A percentile compares a stretch with the other conserved stretches of the same genome.
phyloP scores from a whole-genome alignment of 2,113 vertebrate species.

The Otis tarda region DNA sequence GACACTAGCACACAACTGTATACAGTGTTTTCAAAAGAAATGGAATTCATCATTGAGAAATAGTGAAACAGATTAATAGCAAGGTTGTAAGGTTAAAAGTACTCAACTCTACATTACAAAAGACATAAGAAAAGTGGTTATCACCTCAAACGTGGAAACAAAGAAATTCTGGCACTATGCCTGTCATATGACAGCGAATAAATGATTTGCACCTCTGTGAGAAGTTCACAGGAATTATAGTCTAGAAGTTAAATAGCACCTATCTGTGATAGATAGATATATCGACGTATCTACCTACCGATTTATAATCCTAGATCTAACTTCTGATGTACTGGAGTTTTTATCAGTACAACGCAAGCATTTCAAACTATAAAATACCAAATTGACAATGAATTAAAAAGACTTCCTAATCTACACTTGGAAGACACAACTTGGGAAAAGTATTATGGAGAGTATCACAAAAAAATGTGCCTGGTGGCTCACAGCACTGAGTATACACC shows the following conservation, averaged over 20 bases:
- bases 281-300: not conserved
- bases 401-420: not conserved
- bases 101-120: conserved; percentile 72
- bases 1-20: conserved; percentile 86
- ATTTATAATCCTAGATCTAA: conserved; percentile 13
- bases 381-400: conserved; percentile 18
- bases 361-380: conserved; percentile 25
- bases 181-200: conserved; percentile 44
- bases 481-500: not conserved
- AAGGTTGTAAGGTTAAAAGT: conserved; percentile 64
- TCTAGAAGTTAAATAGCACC: conserved; percentile 50
- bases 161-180: conserved; percentile 72
- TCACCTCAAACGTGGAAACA: conserved; percentile 65
- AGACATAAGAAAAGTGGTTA: conserved; percentile 69
- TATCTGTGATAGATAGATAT: conserved; percentile 17
- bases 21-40: conserved; percentile 82
- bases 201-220: conserved; percentile 61
- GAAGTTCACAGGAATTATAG: conserved; percentile 35
- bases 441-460: not conserved
- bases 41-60: conserved; percentile 72
- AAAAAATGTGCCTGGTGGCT: not conserved
- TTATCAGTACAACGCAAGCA: conserved; percentile 5
- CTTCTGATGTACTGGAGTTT: not conserved
- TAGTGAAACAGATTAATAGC: conserved; percentile 71
- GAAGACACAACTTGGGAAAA: conserved; percentile 10